These are phyloP conservation scores for Tridacna gigas DNA, from an alignment of 2,888 invertebrate species.

Conservation along the genomic window DNA sequence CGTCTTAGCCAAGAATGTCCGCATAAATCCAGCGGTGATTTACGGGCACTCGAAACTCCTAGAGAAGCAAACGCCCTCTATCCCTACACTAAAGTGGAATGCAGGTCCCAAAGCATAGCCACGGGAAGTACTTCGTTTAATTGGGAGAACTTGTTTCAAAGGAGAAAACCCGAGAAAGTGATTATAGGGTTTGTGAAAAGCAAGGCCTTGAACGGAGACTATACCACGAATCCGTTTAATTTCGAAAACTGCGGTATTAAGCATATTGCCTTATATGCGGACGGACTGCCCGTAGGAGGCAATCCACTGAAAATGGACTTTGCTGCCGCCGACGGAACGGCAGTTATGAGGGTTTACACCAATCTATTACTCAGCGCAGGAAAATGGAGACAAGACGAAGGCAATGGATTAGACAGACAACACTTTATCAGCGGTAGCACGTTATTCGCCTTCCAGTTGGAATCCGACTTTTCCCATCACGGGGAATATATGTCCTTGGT, in stretches of 20 bases:
- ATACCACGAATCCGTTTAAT: conserved; percentile 41
- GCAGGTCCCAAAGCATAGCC: conserved; percentile 42
- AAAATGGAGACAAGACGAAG: conserved; percentile 45
- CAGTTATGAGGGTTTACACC: conserved; percentile 31
- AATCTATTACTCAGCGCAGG: conserved; percentile 32
- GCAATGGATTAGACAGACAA: conserved; percentile 28
- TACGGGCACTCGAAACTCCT: conserved; percentile 41
- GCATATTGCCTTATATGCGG: conserved; percentile 47
- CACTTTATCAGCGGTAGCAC: conserved; percentile 45
- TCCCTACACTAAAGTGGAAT: conserved; percentile 38
- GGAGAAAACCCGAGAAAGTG: conserved; percentile 32
- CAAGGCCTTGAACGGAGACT: conserved; percentile 39
- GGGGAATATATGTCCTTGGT: conserved; percentile 39
- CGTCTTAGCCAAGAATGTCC: conserved; percentile 31
- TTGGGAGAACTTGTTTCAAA: conserved; percentile 53
- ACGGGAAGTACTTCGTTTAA: conserved; percentile 41
- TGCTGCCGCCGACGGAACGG: background rate
- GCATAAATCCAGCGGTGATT: conserved; percentile 16
- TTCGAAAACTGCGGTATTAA: conserved; percentile 41
- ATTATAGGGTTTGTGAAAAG: conserved; percentile 45
- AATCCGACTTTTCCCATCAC: conserved; percentile 35
- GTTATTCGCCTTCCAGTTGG: conserved; percentile 46
- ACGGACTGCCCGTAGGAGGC: conserved; percentile 49
- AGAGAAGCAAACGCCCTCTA: conserved; percentile 33
- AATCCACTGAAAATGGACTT: conserved; percentile 42